Conservation (phyloP, 2,888 invertebrate genomes). For the Pachycephus smyrnensis region DNA sequence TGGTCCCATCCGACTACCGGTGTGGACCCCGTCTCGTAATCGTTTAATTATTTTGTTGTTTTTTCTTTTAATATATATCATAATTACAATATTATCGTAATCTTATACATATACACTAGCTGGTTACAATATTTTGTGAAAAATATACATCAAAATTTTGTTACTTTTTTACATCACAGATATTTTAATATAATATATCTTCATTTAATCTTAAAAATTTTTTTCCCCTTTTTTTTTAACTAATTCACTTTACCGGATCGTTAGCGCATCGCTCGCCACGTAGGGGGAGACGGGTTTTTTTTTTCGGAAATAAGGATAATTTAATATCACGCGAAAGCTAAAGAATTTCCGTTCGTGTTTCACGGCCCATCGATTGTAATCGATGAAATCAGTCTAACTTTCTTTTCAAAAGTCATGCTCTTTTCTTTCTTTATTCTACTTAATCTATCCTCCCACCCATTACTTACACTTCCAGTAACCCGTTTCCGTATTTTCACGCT, state of each 20-base stretch:
- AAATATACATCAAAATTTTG: constrained; percentile 68
- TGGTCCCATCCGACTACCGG: constrained; percentile 62
- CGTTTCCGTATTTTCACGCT: not conserved
- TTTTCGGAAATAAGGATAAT: not conserved
- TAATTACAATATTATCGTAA: constrained; percentile 60
- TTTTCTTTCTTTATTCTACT: not conserved
- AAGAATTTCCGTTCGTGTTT: not conserved
- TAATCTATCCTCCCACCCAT: not conserved
- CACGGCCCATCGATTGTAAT: not conserved
- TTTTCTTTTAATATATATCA: constrained; percentile 24
- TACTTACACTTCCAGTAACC: not conserved
- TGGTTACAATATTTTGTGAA: constrained; percentile 67
- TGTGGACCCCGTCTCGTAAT: constrained; percentile 51
- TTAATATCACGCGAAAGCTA: not conserved
- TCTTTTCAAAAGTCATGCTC: not conserved
- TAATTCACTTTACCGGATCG: constrained; percentile 52
- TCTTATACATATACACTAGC: constrained; percentile 66
- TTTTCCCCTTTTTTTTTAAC: constrained; percentile 42
- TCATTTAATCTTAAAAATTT: constrained; percentile 63
- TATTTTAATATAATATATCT: constrained; percentile 67
- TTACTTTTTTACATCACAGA: constrained; percentile 68
- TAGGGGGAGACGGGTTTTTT: constrained; percentile 38
- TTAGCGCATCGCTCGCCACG: constrained; percentile 53
- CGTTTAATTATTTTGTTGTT: constrained; percentile 39
- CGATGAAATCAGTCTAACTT: not conserved